Conservation (phyloP, 1,140 invertebrate genomes). For the Bombus affinis region DNA sequence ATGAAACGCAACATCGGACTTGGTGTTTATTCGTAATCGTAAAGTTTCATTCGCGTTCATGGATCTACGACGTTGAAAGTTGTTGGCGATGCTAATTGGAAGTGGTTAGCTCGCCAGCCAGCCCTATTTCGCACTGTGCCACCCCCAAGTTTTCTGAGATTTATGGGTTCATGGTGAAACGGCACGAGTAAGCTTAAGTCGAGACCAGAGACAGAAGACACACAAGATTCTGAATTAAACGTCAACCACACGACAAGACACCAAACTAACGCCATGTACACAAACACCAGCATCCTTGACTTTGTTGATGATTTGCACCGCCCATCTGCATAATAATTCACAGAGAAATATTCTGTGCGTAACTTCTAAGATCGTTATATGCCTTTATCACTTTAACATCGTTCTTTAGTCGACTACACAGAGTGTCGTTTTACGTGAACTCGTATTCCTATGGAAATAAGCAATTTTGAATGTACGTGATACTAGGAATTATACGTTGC, state of each 20-base stretch:
- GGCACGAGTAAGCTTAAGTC: constrained; percentile 48
- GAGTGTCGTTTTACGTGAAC: too few relatives aligned
- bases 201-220: constrained; percentile 32
- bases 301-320: constrained; percentile 52
- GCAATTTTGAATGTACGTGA: too few relatives aligned
- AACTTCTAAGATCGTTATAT: background rate
- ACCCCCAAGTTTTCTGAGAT: constrained; percentile 67
- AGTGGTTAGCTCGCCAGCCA: constrained; percentile 60
- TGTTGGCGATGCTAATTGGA: constrained; percentile 68
- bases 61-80: constrained; percentile 23
- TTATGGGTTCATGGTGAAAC: constrained; percentile 58
- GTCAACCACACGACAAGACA: constrained; percentile 68
- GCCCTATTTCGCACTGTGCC: constrained; percentile 36
- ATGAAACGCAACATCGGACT: background rate
- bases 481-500: background rate
- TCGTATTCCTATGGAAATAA: too few relatives aligned
- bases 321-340: constrained; percentile 49
- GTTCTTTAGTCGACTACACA: background rate
- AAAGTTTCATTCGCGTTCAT: constrained; percentile 45
- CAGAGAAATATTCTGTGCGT: constrained; percentile 27
- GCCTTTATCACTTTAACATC: background rate
- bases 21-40: constrained; percentile 46
- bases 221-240: constrained; percentile 68
- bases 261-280: constrained; percentile 58
- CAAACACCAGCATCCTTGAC: constrained; percentile 39